Percentiles rank a stretch among this genome's conserved stretches.
phyloP scores from a whole-genome alignment of 2,888 invertebrate genomes.

The Panorpa germanica region DNA sequence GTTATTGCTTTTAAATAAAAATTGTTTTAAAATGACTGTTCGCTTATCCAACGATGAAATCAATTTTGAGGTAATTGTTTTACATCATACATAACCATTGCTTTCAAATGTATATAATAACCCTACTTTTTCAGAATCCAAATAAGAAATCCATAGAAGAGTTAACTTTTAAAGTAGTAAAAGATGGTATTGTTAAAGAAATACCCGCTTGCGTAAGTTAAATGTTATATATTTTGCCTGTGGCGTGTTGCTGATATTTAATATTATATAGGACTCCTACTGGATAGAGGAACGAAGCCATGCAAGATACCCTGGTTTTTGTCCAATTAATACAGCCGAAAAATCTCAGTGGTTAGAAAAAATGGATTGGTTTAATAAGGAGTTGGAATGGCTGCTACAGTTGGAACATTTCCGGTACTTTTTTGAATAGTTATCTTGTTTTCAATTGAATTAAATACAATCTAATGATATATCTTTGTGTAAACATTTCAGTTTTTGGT shows the following conservation, averaged over 20 bases:
- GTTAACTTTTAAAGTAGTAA: slow-evolving; percentile 24
- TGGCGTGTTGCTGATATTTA: slow-evolving; percentile 6
- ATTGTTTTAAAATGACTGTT: too few relatives aligned
- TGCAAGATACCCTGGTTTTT: slow-evolving; percentile 36
- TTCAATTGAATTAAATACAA: too few relatives aligned
- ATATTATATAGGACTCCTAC: slow-evolving; percentile 14
- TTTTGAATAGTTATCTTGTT: not conserved
- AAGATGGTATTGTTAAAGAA: slow-evolving; percentile 30
- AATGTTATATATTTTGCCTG: slow-evolving; percentile 6
- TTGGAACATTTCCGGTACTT: slow-evolving; percentile 44
- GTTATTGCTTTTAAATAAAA: too few relatives aligned
- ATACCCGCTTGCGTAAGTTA: slow-evolving; percentile 42
- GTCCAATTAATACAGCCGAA: slow-evolving; percentile 23
- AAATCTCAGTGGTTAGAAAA: slow-evolving; percentile 41
- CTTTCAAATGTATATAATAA: too few relatives aligned
- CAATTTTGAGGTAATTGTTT: too few relatives aligned
- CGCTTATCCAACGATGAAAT: too few relatives aligned
- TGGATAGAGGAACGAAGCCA: slow-evolving; percentile 37
- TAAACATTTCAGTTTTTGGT: slow-evolving; percentile 54
- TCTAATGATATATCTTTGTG: too few relatives aligned
- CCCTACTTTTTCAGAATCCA: slow-evolving; percentile 33
- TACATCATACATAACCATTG: too few relatives aligned
- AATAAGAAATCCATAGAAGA: slow-evolving; percentile 34
- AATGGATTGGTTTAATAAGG: slow-evolving; percentile 36
- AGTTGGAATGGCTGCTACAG: slow-evolving; percentile 47